Base-by-base conservation (phyloP, 2,888 invertebrate species). In the Drosophila emarginata region DNA sequence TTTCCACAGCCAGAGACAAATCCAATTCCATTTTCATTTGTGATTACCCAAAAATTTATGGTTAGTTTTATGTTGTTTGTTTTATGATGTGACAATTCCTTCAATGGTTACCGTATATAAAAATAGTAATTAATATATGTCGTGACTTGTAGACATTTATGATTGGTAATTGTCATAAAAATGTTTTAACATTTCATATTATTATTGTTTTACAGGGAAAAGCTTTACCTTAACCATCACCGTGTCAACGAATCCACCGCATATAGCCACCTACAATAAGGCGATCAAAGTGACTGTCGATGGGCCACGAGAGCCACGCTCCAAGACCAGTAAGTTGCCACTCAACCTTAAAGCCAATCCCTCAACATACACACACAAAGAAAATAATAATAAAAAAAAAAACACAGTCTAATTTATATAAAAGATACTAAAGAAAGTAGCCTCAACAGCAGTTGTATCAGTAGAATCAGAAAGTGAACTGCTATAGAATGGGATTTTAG, bases 261-360 rank as follows among this genome's bases (percentile, higher is more conserved):
- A 98, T 92, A 96, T 99, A 74, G 96, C 98, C 70, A 97, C 98
- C 14, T 98, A 98, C 93, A 96, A 96, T 91, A 98, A 98, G 92
- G 98, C 98, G 75, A 99, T 99, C 93, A 99, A 99, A 93, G 98
- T 99, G 80, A 99, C 99, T 21, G 98, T 99, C 63, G 99, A 99
- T 92, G 99, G 99, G 79, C 99, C 99, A 9, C 93, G 99, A 87
- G 98, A 98, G 92, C 98, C 99, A 5, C 93, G 98, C 89, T 97
- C 97, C 80, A 97, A 97, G 93, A 97, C 97, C 93, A 96, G 96
- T 96, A 94, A 95, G 96, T 21, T 21, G 52, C 40, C 28, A 45
- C 45, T 45, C 39, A 36, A 67, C 58, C 21, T 52, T 40, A 32
- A 60, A 60, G 18, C 18, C 21, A 61, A 64, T 53, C 60, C 61